These are phyloP conservation scores for Agrotis ipsilon DNA, from an alignment of 2,888 invertebrate genomes.

Conservation along the genomic window DNA sequence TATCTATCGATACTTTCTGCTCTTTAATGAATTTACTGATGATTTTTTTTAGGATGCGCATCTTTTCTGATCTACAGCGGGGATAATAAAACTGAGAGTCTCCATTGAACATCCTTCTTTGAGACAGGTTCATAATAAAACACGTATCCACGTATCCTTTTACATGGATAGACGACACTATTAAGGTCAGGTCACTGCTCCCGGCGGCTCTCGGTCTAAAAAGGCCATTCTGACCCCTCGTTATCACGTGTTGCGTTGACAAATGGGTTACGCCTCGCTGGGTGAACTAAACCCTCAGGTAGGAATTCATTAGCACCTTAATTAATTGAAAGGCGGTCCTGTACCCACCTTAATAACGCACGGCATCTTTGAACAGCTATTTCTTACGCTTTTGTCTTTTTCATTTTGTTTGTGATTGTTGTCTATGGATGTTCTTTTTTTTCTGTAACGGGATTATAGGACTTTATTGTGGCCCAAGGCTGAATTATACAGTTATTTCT, in stretches of 20 bases:
- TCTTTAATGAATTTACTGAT: too few species aligned
- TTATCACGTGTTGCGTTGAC: slow-evolving; percentile 84
- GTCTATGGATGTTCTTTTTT: slow-evolving; percentile 41
- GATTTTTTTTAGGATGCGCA: too few species aligned
- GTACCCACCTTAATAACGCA: slow-evolving; percentile 72
- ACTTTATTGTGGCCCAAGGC: slow-evolving; percentile 31
- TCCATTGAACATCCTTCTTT: slow-evolving; percentile 22
- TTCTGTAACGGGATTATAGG: slow-evolving; percentile 30
- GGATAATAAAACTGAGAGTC: background rate
- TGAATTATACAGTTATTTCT: slow-evolving; percentile 39
- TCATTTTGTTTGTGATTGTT: slow-evolving; percentile 40
- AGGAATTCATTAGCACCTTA: slow-evolving; percentile 83
- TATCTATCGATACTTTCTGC: too few species aligned
- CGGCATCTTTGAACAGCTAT: slow-evolving; percentile 68
- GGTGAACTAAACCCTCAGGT: slow-evolving; percentile 71
- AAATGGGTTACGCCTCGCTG: slow-evolving; percentile 84
- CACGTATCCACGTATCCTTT: slow-evolving; percentile 39
- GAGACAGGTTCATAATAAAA: slow-evolving; percentile 23
- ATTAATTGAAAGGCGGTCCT: slow-evolving; percentile 85
- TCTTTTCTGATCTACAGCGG: background rate
- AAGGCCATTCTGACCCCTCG: slow-evolving; percentile 68
- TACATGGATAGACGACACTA: slow-evolving; percentile 49
- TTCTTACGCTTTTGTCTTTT: slow-evolving; percentile 55
- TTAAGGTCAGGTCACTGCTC: slow-evolving; percentile 63
- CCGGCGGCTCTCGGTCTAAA: slow-evolving; percentile 64